Conservation (phyloP, 2,797 vertebrate genomes). For the Argya squamiceps region DNA sequence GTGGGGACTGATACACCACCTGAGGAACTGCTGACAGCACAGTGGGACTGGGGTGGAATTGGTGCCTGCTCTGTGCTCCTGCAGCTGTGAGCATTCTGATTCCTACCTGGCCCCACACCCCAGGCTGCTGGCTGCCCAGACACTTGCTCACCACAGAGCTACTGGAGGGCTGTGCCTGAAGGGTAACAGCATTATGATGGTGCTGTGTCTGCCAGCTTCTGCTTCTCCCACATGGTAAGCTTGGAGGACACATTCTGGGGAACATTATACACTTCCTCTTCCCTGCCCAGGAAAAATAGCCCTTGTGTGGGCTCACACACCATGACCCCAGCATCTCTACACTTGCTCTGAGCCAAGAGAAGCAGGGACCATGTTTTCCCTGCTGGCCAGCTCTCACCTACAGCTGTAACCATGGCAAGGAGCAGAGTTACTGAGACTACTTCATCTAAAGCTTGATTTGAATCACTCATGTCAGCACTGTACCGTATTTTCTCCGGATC, state of each 20-base stretch:
- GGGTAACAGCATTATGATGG: not conserved
- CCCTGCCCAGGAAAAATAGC: not conserved
- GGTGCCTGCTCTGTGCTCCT: not conserved
- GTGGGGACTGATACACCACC: not conserved
- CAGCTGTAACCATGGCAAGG: not conserved
- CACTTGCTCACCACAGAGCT: not conserved
- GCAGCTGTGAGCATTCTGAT: not conserved
- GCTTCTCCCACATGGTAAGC: not conserved
- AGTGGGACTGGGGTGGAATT: not conserved
- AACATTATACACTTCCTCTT: not conserved
- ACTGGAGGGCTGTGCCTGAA: not conserved
- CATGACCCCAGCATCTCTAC: not conserved
- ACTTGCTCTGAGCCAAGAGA: not conserved
- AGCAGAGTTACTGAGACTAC: not conserved
- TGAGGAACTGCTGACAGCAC: fast-evolving
- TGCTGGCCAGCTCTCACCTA: not conserved
- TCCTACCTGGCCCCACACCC: not conserved
- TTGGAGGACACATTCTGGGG: not conserved
- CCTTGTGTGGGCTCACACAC: not conserved
- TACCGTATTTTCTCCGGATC: constrained; percentile 94
- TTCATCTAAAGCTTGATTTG: not conserved
- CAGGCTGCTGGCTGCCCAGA: not conserved
- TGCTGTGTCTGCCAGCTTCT: not conserved
- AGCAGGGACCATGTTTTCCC: not conserved
- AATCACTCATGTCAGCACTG: not conserved